Evolutionary conservation across 2,888 invertebrate species (phyloP), one percentile per base, ranked within the genome.

Genomic region (Dryomyza anilis): DNA sequence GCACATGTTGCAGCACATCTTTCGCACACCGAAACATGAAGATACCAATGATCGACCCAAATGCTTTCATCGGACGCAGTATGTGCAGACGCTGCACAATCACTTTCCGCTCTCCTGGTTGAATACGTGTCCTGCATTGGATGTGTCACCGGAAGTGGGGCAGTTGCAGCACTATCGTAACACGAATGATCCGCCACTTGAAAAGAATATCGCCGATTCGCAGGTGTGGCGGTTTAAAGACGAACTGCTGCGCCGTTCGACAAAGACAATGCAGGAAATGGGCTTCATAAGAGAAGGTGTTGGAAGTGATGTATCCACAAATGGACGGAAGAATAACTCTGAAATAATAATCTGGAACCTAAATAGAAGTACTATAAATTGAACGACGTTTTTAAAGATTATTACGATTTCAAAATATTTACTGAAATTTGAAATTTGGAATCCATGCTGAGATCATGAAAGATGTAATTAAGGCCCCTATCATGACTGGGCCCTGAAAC

Each of bases 151-250:
- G 30, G 85, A 85, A 19, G 88, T 90, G 77, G 95, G 94, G 23
- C 92, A 95, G 70, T 85, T 96, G 74, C 94, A 96, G 81, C 96
- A 96, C 84, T 96, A 95, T 84, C 87, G 95, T 69, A 92, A 93
- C 83, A 85, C 87, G 27, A 94, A 94, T 84, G 87, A 88, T 53
- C 90, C 92, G 78, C 92, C 90, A 81, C 86, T 91, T 65, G 89
- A 91, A 74, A 89, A 91, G 74, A 90, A 91, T 67, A 87, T 92
- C 67, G 87, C 91, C 80, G 94, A 94, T 83, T 88, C 90, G 19
- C 90, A 91, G 62, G 89, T 94, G 74, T 94, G 93, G 93, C 89
- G 89, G 78, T 94, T 89, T 85, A 91, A 91, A 77, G 90, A 89
- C 55, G 86, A 88, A 69, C 86, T 94, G 23, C 86, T 91, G 63